Evolutionary conservation across 2,888 invertebrate species (phyloP).

Genomic region (Zele albiditarsus): DNA sequence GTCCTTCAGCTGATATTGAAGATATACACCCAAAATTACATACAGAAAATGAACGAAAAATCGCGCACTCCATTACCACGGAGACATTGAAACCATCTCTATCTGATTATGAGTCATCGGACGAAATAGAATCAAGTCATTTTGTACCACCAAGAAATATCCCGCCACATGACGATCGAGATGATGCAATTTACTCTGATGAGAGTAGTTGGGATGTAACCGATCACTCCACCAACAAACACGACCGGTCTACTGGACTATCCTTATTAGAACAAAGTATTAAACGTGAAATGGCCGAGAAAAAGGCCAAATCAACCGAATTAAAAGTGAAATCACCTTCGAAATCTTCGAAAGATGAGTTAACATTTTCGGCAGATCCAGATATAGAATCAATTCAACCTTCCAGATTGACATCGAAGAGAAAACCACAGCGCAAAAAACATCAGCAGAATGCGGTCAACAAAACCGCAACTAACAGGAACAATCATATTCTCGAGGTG

Average conservation of each 20-base stretch:
- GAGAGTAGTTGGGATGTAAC: slow-evolving; percentile 65
- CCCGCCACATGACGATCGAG: not conserved
- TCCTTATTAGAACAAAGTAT: slow-evolving; percentile 63
- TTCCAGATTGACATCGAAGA: slow-evolving; percentile 31
- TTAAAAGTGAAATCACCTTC: slow-evolving; percentile 43
- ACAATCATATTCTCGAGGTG: slow-evolving; percentile 56
- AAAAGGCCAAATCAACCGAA: slow-evolving; percentile 46
- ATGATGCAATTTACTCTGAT: slow-evolving; percentile 63
- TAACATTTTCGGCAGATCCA: slow-evolving; percentile 40
- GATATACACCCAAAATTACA: not conserved
- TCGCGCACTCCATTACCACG: not conserved
- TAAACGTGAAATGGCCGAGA: slow-evolving; percentile 59
- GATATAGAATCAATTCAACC: slow-evolving; percentile 54
- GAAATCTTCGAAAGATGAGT: slow-evolving; percentile 24
- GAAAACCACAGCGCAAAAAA: slow-evolving; percentile 43
- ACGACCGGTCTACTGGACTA: slow-evolving; percentile 56
- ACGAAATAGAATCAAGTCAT: not conserved
- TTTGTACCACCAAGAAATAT: not conserved
- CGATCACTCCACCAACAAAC: slow-evolving; percentile 35
- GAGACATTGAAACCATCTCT: not conserved
- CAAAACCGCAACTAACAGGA: slow-evolving; percentile 42
- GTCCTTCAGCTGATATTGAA: not conserved
- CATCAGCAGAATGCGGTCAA: slow-evolving; percentile 29
- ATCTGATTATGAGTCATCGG: not conserved
- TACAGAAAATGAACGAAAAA: not conserved